phyloP scores from a whole-genome alignment of 2,113 vertebrate species.

The Neofelis nebulosa region DNA sequence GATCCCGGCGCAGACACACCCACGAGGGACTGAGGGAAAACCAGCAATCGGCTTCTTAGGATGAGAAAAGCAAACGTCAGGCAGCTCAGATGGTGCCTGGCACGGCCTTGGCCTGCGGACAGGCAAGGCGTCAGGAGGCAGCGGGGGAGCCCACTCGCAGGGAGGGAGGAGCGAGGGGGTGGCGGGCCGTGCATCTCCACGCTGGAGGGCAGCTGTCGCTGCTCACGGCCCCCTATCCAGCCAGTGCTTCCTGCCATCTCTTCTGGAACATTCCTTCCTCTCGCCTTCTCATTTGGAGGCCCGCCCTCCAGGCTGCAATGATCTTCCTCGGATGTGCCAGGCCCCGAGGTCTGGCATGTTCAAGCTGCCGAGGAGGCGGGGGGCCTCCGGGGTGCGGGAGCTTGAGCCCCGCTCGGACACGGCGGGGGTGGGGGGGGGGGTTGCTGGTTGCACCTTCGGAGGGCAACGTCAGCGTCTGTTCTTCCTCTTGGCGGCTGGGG shows the following conservation, averaged over 20 bases:
- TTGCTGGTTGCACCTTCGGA: neutral
- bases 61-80: neutral
- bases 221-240: neutral
- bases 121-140: neutral
- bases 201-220: rapidly evolving
- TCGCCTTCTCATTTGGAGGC: neutral
- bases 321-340: neutral
- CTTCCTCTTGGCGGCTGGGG: neutral
- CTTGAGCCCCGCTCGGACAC: neutral
- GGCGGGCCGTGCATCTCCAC: rapidly evolving
- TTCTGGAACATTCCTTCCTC: neutral
- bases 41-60: neutral
- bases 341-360: neutral
- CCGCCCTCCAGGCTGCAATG: neutral
- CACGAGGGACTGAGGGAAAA: neutral
- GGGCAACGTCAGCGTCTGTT: too few relatives aligned
- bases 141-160: rapidly evolving
- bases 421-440: neutral
- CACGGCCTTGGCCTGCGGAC: rapidly evolving
- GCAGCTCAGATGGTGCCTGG: rapidly evolving
- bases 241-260: neutral
- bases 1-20: neutral
- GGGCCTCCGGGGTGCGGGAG: rapidly evolving
- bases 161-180: neutral
- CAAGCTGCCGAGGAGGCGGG: neutral